phyloP scores from a whole-genome alignment of 1,140 invertebrate species.

The Ceratosolen fusciceps region DNA sequence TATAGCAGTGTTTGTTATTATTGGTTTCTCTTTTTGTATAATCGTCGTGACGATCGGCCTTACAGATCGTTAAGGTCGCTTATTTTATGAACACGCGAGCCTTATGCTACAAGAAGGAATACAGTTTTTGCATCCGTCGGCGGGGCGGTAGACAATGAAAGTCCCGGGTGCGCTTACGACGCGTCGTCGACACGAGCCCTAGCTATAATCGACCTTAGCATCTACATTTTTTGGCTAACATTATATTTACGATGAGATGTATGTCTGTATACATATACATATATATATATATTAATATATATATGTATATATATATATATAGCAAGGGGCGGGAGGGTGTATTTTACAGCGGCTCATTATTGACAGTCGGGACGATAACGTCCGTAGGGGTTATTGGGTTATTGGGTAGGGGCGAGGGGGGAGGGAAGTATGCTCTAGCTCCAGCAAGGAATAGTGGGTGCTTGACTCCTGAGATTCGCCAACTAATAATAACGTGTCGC shows the following conservation, averaged over 20 bases:
- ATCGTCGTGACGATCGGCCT: not conserved
- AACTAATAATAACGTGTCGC: slow-evolving; percentile 11
- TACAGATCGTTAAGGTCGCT: slow-evolving; percentile 23
- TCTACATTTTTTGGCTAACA: slow-evolving; percentile 45
- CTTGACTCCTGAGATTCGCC: not conserved
- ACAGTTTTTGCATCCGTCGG: not conserved
- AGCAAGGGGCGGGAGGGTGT: slow-evolving; percentile 35
- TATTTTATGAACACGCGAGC: slow-evolving; percentile 18
- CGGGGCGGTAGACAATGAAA: too few species aligned
- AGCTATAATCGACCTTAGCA: slow-evolving; percentile 38
- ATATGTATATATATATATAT: too few species aligned
- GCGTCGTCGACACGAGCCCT: slow-evolving; percentile 9
- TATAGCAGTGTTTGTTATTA: not conserved
- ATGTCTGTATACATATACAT: too few species aligned
- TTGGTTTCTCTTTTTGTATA: slow-evolving; percentile 29
- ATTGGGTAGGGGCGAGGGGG: too few species aligned
- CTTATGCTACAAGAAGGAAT: slow-evolving; percentile 19
- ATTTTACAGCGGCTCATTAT: slow-evolving; percentile 26
- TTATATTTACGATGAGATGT: slow-evolving; percentile 38
- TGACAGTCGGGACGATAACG: not conserved
- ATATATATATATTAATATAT: too few species aligned
- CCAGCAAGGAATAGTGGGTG: not conserved
- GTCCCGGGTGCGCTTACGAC: too few species aligned
- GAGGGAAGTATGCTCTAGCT: not conserved
- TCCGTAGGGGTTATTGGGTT: not conserved